Evolutionary conservation across 2,797 vertebrate species (phyloP).

Genomic region (Poeciliopsis paucimaculata): DNA sequence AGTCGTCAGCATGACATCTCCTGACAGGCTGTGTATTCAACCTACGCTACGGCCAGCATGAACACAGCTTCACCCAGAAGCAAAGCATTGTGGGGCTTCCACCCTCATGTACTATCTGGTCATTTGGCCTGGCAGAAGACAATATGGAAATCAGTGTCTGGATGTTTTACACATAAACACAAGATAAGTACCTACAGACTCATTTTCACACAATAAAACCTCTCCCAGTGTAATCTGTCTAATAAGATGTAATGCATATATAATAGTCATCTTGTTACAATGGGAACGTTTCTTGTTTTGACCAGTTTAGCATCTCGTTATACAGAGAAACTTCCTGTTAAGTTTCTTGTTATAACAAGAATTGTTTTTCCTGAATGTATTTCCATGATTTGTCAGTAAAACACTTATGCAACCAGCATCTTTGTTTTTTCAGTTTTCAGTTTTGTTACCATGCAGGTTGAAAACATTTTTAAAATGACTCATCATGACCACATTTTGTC

Average conservation of each 20-base stretch:
- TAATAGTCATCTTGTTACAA: neutral
- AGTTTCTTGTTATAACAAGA: neutral
- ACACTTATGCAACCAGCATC: neutral
- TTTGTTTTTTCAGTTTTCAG: neutral
- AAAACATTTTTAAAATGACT: neutral
- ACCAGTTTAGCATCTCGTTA: neutral
- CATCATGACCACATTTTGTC: neutral
- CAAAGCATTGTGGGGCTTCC: slow-evolving; percentile 31
- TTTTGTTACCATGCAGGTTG: neutral
- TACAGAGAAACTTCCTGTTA: neutral
- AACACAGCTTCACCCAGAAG: slow-evolving; percentile 17
- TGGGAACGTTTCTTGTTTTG: neutral
- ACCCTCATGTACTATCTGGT: slow-evolving; percentile 32
- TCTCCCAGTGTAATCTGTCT: neutral
- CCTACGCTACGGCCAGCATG: slow-evolving; percentile 10
- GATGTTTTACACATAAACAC: slow-evolving; percentile 45
- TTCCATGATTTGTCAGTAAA: no score
- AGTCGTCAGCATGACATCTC: slow-evolving; percentile 17
- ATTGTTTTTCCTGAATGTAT: no score
- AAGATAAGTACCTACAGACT: neutral
- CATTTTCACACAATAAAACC: neutral
- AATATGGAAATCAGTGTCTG: slow-evolving; percentile 27
- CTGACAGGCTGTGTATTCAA: slow-evolving; percentile 32
- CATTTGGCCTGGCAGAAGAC: slow-evolving; percentile 21
- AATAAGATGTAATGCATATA: neutral